A percentile compares a stretch with the other conserved stretches of the same genome.
Evolutionary conservation across 2,888 invertebrate species (phyloP).

Genomic region (Nomada fucata): DNA sequence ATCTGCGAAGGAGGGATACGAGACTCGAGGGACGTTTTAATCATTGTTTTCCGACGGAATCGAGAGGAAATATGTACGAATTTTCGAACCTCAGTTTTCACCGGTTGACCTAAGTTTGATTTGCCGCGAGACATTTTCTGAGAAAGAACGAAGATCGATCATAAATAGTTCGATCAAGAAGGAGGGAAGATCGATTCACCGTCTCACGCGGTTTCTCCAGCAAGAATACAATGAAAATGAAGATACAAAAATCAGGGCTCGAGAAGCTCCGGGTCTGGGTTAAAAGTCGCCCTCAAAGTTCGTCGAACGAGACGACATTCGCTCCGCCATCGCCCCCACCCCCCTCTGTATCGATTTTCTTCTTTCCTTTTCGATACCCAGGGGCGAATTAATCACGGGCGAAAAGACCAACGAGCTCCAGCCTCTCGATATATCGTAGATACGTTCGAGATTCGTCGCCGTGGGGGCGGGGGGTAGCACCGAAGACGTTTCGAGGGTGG

Average conservation of each 20-base stretch:
- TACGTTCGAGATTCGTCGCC: constrained; percentile 26
- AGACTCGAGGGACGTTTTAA: no score
- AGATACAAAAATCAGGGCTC: neutral
- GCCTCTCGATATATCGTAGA: constrained; percentile 26
- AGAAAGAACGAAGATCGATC: neutral
- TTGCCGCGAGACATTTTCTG: constrained; percentile 11
- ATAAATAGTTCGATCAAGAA: no score
- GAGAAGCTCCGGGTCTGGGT: neutral
- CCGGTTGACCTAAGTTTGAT: constrained; percentile 26
- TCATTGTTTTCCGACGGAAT: no score
- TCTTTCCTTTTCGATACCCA: constrained; percentile 25
- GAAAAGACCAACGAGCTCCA: neutral
- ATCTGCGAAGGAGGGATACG: no score
- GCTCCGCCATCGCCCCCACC: neutral
- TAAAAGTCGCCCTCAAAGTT: constrained; percentile 21
- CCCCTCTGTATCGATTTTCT: constrained; percentile 4
- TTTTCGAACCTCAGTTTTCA: constrained; percentile 3
- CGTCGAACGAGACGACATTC: constrained; percentile 22
- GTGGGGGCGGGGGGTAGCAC: neutral
- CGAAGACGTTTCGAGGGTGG: neutral
- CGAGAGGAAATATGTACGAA: no score
- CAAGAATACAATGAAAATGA: neutral
- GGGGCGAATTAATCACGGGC: constrained; percentile 56
- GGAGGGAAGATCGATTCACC: no score
- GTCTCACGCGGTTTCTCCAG: no score